Conservation (phyloP, 2,797 vertebrate genomes). For the Pseudochaenichthys georgianus region DNA sequence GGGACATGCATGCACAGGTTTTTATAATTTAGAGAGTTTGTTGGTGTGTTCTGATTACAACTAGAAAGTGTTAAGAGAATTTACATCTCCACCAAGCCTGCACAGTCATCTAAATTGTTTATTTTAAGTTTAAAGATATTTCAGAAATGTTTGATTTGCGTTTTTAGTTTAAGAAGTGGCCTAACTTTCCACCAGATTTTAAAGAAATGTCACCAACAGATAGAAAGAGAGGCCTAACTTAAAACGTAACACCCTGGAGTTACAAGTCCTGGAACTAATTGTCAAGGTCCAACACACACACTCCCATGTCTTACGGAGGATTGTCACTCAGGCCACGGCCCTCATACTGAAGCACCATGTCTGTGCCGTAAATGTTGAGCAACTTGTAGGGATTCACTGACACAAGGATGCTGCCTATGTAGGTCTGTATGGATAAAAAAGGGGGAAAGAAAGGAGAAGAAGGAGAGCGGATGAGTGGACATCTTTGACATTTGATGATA, state of each 20-base stretch:
- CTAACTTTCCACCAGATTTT: no score
- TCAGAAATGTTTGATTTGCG: neutral
- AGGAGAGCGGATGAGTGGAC: constrained; percentile 30
- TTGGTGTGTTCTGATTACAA: neutral
- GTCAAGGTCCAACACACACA: constrained; percentile 3
- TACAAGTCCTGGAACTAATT: neutral
- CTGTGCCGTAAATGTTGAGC: constrained; percentile 93
- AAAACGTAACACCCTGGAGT: neutral
- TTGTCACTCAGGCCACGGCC: constrained; percentile 93
- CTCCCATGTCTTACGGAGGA: constrained; percentile 91
- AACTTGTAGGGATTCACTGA: constrained; percentile 95
- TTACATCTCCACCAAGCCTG: neutral
- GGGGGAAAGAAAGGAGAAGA: constrained; percentile 1
- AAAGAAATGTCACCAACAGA: neutral
- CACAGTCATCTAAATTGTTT: neutral
- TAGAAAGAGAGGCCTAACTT: neutral
- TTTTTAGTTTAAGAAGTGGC: neutral
- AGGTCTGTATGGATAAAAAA: constrained; percentile 85
- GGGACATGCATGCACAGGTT: constrained; percentile 3
- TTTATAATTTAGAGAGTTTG: constrained; percentile 9
- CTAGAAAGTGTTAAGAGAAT: neutral
- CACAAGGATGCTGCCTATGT: constrained; percentile 96
- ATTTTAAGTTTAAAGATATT: neutral
- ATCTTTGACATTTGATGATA: constrained; percentile 21
- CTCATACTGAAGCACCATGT: constrained; percentile 92